Base-by-base conservation (phyloP, 2,113 vertebrate genomes). In the Callopanchax toddi region DNA sequence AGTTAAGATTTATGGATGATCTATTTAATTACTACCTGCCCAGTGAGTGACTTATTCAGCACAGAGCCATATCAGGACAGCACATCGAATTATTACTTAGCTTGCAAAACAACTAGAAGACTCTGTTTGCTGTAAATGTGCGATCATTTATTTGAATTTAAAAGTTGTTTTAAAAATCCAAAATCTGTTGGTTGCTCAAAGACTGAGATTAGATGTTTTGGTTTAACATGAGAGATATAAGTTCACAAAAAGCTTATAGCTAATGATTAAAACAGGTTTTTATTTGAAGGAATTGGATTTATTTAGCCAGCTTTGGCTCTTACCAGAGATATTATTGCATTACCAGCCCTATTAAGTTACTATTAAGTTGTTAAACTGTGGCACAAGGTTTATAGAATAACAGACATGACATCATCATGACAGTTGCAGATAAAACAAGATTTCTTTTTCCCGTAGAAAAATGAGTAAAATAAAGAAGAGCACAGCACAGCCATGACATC, bases 11-110 rank as follows among this genome's bases (percentile, higher is more conserved):
- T 91, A 92, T 72, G 63, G 66, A 60, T 48, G 60, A 68, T 78
- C 51, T 16, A 52, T 62, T 71, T 91, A 91, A 92, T 89, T 85
- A 79, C 86, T 86, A 92, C 87, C 87, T 90, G 83, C 73, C 78
- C 74, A 36, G 56, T 42, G 59, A 74, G 65, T 87, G 84, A 90
- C 88, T 86, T 86, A 86, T 78, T 62, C 76, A 62, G 45, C 60
- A 46, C 64, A 75, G 77, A 79, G 43, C 57, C 25, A 52, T 57
- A 76, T 71, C 26, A 67, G 57, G 69, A 71, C 72, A 85, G 34
- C 64, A 12, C 53, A 71, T 81, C 82, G 86, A 85, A 73, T 74
- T 79, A 69, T 86, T 83, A 85, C 79, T 85, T 68, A 68, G 60
- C 76, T 86, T 73, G 72, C 81, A 75, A 78, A 76, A 78, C 63